Percentiles rank a stretch among this genome's conserved stretches.
Conservation (phyloP, 2,113 vertebrate species). For the Grus americana region DNA sequence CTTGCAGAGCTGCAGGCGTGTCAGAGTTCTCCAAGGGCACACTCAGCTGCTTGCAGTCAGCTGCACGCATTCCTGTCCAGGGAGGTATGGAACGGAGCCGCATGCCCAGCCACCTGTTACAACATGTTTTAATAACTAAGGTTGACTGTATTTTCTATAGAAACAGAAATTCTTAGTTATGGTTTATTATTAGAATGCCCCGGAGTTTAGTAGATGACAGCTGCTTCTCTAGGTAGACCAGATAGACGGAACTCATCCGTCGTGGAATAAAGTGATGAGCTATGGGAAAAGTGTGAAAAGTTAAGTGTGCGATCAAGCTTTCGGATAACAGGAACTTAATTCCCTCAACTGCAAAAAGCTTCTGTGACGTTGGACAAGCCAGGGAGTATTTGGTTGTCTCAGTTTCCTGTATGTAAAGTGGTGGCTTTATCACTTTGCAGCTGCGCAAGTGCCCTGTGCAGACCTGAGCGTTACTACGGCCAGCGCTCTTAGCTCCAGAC, state of each 20-base stretch:
- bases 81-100: not conserved
- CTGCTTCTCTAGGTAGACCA: not conserved
- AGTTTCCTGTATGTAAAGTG: accelerated
- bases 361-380: not conserved
- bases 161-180: not conserved
- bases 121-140: not conserved
- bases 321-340: not conserved
- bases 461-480: not conserved
- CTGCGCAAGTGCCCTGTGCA: not conserved
- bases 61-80: conserved; percentile 13
- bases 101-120: conserved; percentile 33
- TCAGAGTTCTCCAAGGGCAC: not conserved
- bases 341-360: not conserved
- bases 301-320: not conserved
- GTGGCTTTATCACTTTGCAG: not conserved
- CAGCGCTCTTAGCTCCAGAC: not conserved
- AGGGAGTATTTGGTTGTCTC: not conserved
- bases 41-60: conserved; percentile 52
- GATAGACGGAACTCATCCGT: not conserved
- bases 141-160: not conserved
- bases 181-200: not conserved
- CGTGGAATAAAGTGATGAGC: not conserved
- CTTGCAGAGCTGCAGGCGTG: not conserved
- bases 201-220: not conserved
- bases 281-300: not conserved